These are phyloP conservation scores for Prietella phreatophila DNA, from an alignment of 2,113 vertebrate genomes.

Conservation along the genomic window DNA sequence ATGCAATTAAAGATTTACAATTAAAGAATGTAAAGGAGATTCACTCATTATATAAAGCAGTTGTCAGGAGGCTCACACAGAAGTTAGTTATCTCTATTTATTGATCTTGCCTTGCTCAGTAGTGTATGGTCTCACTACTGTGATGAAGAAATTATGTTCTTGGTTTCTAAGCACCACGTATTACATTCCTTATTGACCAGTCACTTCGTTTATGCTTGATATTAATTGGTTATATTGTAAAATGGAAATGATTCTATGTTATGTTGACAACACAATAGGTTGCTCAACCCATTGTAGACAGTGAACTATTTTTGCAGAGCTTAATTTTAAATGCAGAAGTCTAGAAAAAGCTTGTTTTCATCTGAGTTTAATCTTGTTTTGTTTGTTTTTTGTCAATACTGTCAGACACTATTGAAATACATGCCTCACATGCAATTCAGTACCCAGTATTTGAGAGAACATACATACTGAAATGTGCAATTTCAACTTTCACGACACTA, in stretches of 20 bases:
- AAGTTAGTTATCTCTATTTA: not conserved
- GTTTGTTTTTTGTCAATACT: not conserved
- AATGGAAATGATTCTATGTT: not conserved
- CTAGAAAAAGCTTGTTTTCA: not conserved
- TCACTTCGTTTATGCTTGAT: not conserved
- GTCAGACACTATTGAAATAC: not conserved
- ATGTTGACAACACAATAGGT: not conserved
- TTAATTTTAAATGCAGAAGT: not conserved
- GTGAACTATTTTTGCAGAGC: not conserved
- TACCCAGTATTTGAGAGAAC: not conserved
- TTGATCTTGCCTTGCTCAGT: constrained; percentile 9
- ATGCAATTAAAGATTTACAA: constrained; percentile 73
- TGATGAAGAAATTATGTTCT: not conserved
- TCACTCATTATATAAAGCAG: constrained; percentile 37
- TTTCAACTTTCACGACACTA: not conserved
- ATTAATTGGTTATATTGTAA: not conserved
- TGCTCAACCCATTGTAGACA: not conserved
- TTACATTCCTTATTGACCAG: not conserved
- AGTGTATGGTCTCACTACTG: not conserved
- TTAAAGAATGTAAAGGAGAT: constrained; percentile 58
- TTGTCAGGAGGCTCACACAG: not conserved
- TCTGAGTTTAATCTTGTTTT: not conserved
- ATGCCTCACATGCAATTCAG: not conserved
- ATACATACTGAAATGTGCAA: constrained; percentile 1
- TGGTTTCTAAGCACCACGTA: not conserved